phyloP scores from a whole-genome alignment of 1,140 invertebrate species.

The Drosophila guanche region DNA sequence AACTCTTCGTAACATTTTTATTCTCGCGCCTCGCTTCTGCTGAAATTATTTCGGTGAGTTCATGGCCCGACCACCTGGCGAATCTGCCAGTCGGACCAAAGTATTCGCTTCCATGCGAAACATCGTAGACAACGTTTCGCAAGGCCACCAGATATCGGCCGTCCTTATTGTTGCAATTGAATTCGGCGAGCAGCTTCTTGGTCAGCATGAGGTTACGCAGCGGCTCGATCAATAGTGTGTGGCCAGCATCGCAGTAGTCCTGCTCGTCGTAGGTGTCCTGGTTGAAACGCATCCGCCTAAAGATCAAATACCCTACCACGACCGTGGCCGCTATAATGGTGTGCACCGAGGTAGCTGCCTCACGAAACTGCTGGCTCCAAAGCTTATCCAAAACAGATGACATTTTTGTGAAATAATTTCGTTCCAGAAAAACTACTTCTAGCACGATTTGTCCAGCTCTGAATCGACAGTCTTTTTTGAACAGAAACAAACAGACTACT shows the following conservation, averaged over 20 bases:
- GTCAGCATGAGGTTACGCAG: slow-evolving; percentile 15
- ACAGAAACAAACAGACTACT: not conserved
- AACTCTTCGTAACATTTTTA: not conserved
- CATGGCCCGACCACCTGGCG: slow-evolving; percentile 25
- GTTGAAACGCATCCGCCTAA: not conserved
- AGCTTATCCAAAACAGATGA: slow-evolving; percentile 6
- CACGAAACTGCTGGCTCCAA: slow-evolving; percentile 33
- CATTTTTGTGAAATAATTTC: slow-evolving; percentile 16
- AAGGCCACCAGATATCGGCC: slow-evolving; percentile 41
- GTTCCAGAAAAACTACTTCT: not conserved
- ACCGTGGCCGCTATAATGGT: slow-evolving; percentile 22
- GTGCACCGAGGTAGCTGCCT: slow-evolving; percentile 32
- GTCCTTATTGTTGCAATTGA: slow-evolving; percentile 11
- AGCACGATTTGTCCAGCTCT: not conserved
- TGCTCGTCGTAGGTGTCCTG: slow-evolving; percentile 56
- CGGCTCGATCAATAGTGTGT: slow-evolving; percentile 4
- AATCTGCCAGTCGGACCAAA: slow-evolving; percentile 43
- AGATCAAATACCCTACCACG: slow-evolving; percentile 34
- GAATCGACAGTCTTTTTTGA: not conserved
- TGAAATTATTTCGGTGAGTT: slow-evolving; percentile 12
- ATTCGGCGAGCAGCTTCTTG: slow-evolving; percentile 9
- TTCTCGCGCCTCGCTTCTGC: not conserved
- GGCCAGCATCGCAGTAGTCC: slow-evolving; percentile 37
- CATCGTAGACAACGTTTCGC: slow-evolving; percentile 40
- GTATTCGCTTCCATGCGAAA: slow-evolving; percentile 34